Conservation (phyloP, 2,888 invertebrate genomes). For the Drosophila putrida region DNA sequence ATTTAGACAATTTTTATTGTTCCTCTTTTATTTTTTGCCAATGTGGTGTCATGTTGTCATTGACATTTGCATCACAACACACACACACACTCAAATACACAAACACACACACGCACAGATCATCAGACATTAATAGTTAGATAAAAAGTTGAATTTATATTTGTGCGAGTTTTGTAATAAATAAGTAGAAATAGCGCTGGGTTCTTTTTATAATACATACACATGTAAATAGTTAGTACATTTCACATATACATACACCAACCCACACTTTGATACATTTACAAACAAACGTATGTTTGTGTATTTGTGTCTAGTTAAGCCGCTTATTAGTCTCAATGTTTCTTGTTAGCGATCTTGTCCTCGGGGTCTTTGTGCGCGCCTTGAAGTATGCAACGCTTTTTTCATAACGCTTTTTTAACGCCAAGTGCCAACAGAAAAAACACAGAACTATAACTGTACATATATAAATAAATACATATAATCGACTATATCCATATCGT, state of each 20-base stretch:
- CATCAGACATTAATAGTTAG: constrained; percentile 54
- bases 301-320: constrained; percentile 40
- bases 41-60: constrained; percentile 73
- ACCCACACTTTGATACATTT: neutral
- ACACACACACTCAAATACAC: constrained; percentile 27
- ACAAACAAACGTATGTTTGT: constrained; percentile 26
- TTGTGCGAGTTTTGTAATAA: constrained; percentile 30
- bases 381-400: constrained; percentile 71
- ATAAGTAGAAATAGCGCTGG: constrained; percentile 50
- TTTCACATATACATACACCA: constrained; percentile 3
- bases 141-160: constrained; percentile 21
- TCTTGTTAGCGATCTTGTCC: constrained; percentile 31
- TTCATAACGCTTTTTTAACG: constrained; percentile 47
- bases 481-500: constrained; percentile 26
- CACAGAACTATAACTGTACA: constrained; percentile 14
- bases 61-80: constrained; percentile 73
- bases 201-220: constrained; percentile 23
- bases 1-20: neutral
- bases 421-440: constrained; percentile 12
- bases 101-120: constrained; percentile 29
- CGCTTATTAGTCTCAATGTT: constrained; percentile 40
- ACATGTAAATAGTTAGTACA: constrained; percentile 25
- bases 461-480: constrained; percentile 12
- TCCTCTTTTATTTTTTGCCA: constrained; percentile 36
- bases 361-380: constrained; percentile 51